Evolutionary conservation across 2,113 vertebrate species (phyloP).

Genomic region (Cyphomyrus discorhynchus): DNA sequence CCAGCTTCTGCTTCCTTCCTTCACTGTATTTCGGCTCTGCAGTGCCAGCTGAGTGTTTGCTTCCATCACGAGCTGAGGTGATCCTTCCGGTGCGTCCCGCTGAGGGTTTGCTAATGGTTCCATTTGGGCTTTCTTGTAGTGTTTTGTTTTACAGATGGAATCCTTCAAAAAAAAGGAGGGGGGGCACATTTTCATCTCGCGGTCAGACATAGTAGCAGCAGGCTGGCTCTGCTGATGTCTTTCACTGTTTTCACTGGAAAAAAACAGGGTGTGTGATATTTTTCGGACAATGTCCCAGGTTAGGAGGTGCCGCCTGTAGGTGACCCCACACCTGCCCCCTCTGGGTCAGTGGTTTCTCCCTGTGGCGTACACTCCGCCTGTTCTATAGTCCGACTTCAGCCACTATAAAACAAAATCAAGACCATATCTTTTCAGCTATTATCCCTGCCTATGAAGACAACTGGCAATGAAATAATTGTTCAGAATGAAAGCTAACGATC

Average conservation of each 20-base stretch:
- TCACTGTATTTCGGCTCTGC: background rate
- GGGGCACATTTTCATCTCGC: background rate
- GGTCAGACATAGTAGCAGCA: background rate
- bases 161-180: background rate
- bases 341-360: background rate
- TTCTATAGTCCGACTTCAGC: background rate
- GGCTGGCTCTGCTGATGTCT: background rate
- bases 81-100: background rate
- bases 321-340: background rate
- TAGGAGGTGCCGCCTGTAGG: background rate
- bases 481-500: background rate
- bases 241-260: background rate
- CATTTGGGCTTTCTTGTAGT: background rate
- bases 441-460: background rate
- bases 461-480: background rate
- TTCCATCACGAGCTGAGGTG: slow-evolving; percentile 14
- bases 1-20: background rate
- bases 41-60: background rate
- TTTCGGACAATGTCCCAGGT: background rate
- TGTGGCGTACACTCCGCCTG: background rate
- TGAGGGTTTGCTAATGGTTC: slow-evolving; percentile 10
- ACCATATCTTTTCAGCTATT: background rate
- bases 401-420: background rate
- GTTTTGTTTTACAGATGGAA: background rate
- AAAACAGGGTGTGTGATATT: background rate